phyloP scores from a whole-genome alignment of 1,140 invertebrate genomes.

The Orchesella cincta region DNA sequence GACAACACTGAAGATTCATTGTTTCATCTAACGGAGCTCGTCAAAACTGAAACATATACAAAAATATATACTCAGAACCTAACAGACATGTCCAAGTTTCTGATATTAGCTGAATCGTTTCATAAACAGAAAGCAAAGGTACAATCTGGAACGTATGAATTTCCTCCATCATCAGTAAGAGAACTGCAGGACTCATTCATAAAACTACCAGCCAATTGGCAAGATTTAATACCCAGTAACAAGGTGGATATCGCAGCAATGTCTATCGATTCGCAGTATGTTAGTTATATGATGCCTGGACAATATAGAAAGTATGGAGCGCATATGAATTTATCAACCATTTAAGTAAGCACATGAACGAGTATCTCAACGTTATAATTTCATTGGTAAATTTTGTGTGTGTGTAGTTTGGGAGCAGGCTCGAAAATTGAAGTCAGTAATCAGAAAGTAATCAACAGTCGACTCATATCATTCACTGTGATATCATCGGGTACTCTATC shows the following conservation, averaged over 20 bases:
- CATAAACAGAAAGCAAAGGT: neutral
- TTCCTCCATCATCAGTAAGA: neutral
- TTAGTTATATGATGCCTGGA: constrained; percentile 31
- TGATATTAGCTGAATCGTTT: neutral
- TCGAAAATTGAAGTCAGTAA: neutral
- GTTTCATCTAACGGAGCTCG: neutral
- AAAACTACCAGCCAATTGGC: constrained; percentile 30
- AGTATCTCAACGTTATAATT: neutral
- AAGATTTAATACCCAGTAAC: neutral
- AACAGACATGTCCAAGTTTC: neutral
- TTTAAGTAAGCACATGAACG: neutral
- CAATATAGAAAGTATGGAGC: constrained; percentile 22
- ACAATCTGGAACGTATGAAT: neutral
- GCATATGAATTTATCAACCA: neutral
- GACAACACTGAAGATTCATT: neutral
- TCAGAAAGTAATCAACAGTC: constrained; percentile 32
- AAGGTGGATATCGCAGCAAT: constrained; percentile 2
- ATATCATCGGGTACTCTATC: neutral
- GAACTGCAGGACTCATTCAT: constrained; percentile 30
- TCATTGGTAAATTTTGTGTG: no score
- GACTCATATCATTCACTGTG: constrained; percentile 31
- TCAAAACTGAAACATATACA: neutral
- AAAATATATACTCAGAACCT: neutral
- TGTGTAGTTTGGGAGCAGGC: neutral
- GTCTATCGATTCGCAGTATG: constrained; percentile 15